Percentiles rank a stretch among this genome's conserved stretches.
phyloP scores from a whole-genome alignment of 2,113 vertebrate species.

The Tychaedon coryphoeus region DNA sequence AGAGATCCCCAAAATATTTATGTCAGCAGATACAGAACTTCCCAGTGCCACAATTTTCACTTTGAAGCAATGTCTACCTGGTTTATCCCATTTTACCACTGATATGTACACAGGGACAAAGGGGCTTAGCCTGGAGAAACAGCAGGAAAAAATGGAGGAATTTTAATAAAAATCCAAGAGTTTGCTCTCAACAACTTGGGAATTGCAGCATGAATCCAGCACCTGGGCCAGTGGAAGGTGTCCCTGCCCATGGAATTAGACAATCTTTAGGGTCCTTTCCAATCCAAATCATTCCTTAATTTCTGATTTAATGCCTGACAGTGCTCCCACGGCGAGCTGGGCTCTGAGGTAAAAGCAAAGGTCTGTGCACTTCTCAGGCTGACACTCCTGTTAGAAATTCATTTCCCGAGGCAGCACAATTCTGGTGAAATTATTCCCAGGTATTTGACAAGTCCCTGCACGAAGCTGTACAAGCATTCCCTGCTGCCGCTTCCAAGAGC shows the following conservation, averaged over 20 bases:
- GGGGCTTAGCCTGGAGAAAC: not conserved
- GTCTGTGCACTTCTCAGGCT: not conserved
- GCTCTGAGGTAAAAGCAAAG: not conserved
- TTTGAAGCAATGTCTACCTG: not conserved
- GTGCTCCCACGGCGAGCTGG: not conserved
- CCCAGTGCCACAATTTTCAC: not conserved
- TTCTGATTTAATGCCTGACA: not conserved
- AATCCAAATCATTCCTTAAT: not conserved
- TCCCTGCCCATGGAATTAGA: not conserved
- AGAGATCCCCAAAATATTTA: not conserved
- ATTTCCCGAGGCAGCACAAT: not conserved
- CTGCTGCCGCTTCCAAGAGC: not conserved
- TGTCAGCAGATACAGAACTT: not conserved
- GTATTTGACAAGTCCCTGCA: not conserved
- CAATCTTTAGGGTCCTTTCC: not conserved
- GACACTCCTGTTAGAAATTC: not conserved
- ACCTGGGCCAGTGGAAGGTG: not conserved
- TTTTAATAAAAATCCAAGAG: not conserved
- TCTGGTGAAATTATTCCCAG: not conserved
- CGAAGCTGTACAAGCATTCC: not conserved
- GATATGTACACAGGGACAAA: not conserved
- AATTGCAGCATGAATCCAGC: not conserved
- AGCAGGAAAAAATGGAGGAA: rapidly evolving
- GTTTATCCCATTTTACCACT: not conserved
- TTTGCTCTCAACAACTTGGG: not conserved